Base-by-base conservation (phyloP, 2,797 vertebrate genomes). In the Sebastes nivosus region DNA sequence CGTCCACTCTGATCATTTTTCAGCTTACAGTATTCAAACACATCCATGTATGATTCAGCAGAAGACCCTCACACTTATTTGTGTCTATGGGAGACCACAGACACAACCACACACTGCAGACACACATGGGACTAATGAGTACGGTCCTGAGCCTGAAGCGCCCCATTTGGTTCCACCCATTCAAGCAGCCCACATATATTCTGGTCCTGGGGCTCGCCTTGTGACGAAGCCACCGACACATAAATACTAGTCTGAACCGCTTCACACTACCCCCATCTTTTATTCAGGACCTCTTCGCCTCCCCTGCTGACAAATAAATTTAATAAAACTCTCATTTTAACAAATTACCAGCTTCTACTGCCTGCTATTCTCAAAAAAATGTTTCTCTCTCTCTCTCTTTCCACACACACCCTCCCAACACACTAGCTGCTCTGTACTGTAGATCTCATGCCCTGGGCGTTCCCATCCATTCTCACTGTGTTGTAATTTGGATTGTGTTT, bases 261-360 rank as follows among this genome's bases (percentile, higher is more conserved):
- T 88, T 88, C 85, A 84, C 58, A 76, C 66, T 36, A 36, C 57
- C 60, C 77, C 78, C 83, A 92, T 94, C 78, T 94, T 94, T 93
- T 94, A 94, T 94, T 93, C 89, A 94, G 84, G 87, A 85, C 75
- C 71, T 85, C 77, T 76, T 81, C 38, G 38, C 77, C 64, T 84
- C 72, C 66, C 61, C 74, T 78, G 72, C 87, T 87, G 83, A 88
- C 89, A 91, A 91, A 93, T 83, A 93, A 76, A 93, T 89, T 78
- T 86, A 90, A 92, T 92, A 89, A 85, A 92, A 90, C 79, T 88
- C 83, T 87, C 76, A 90, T 94, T 93, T 90, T 87, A 93, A 93
- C 89, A 94, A 93, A 95, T 93, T 87, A 90, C 82, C 38, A 1
- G 50, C 80, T 86, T 84, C 72, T 81, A 69, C 87, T 79, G 67